A percentile compares a stretch with the other conserved stretches of the same genome.
These are phyloP conservation scores for Acrobasis consociella DNA, from an alignment of 2,888 invertebrate species.

Conservation along the genomic window DNA sequence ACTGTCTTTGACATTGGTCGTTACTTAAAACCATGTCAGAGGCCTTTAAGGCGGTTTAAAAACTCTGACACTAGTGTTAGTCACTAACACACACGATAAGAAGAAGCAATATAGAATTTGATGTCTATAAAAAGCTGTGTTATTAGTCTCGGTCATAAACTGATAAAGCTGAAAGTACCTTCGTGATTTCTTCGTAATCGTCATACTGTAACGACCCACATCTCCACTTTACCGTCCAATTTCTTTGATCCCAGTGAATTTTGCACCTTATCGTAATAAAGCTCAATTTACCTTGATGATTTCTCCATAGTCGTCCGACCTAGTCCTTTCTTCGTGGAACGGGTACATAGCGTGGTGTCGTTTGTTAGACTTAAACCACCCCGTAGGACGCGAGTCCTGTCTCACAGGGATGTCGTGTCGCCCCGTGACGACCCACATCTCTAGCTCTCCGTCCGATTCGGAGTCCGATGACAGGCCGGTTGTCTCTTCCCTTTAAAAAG, in stretches of 20 bases:
- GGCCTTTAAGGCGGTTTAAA: too few species aligned
- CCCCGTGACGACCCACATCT: slow-evolving; percentile 92
- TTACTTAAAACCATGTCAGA: too few species aligned
- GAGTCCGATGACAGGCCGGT: slow-evolving; percentile 90
- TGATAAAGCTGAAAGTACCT: slow-evolving; percentile 55
- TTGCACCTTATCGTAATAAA: not conserved
- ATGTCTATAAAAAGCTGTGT: too few species aligned
- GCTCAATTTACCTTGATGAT: slow-evolving; percentile 85
- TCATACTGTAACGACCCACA: slow-evolving; percentile 70
- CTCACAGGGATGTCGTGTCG: slow-evolving; percentile 95
- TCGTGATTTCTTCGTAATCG: slow-evolving; percentile 97
- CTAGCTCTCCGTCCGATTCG: slow-evolving; percentile 89
- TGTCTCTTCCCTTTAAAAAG: slow-evolving; percentile 83
- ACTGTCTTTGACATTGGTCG: too few species aligned
- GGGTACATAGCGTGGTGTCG: slow-evolving; percentile 99
- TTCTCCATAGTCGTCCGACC: slow-evolving; percentile 98
- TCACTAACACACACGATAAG: too few species aligned
- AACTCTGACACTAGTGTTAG: too few species aligned
- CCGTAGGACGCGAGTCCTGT: slow-evolving; percentile 81
- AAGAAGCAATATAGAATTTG: too few species aligned
- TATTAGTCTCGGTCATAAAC: too few species aligned
- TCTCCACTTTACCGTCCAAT: slow-evolving; percentile 89
- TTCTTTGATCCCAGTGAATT: too few species aligned
- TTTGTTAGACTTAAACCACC: slow-evolving; percentile 86
- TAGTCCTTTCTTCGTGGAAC: slow-evolving; percentile 94